phyloP scores from a whole-genome alignment of 2,797 vertebrate genomes.

The Ctenopoma kingsleyae region DNA sequence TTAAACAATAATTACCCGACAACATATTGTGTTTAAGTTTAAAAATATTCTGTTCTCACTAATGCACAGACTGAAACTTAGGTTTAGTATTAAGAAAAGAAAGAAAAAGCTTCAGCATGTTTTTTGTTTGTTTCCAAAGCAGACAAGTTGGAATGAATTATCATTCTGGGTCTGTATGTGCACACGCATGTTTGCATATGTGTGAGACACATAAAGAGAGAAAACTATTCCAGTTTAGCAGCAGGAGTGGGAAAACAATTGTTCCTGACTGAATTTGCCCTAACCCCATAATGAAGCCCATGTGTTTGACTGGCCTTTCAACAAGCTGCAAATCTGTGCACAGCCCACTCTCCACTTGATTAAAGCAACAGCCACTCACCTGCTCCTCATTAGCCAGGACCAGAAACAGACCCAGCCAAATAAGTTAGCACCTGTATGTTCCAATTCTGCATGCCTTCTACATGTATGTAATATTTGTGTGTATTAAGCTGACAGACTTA shows the following conservation, averaged over 20 bases:
- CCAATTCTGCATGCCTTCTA: constrained; percentile 83
- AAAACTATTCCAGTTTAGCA: constrained; percentile 79
- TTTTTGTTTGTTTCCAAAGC: constrained; percentile 17
- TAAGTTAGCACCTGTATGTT: constrained; percentile 89
- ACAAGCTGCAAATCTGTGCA: constrained; percentile 86
- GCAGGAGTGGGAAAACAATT: constrained; percentile 88
- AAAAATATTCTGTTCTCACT: constrained; percentile 27
- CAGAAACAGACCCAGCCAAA: constrained; percentile 81
- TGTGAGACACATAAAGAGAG: constrained; percentile 49
- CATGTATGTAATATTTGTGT: constrained; percentile 83
- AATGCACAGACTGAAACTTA: constrained; percentile 19
- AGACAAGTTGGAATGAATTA: constrained; percentile 56
- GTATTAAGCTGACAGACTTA: constrained; percentile 81
- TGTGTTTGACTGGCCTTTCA: constrained; percentile 86
- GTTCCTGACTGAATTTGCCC: constrained; percentile 87
- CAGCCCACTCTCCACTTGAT: constrained; percentile 84
- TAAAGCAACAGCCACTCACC: constrained; percentile 86
- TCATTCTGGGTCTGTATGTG: constrained; percentile 22
- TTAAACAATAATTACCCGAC: constrained; percentile 6
- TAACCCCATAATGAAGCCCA: constrained; percentile 88
- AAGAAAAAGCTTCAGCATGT: constrained; percentile 18
- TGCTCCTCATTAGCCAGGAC: constrained; percentile 86
- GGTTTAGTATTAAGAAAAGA: constrained; percentile 24
- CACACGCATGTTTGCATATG: constrained; percentile 24
- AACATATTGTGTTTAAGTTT: constrained; percentile 8